Percentiles rank a stretch among this genome's conserved stretches.
phyloP scores from a whole-genome alignment of 2,888 invertebrate species.

The Harpalus rufipes region DNA sequence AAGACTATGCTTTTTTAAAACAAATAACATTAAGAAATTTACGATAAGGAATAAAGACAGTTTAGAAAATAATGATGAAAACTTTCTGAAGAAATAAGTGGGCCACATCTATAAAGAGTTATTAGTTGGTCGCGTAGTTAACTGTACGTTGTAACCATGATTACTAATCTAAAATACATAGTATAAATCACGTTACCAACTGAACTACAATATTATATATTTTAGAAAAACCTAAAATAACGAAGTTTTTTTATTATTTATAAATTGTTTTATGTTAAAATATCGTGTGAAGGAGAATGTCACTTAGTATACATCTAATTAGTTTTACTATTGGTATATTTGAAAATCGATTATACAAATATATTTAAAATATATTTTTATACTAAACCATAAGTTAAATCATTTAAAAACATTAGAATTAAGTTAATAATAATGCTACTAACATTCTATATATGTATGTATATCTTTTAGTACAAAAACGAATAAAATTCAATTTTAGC shows the following conservation, averaged over 20 bases:
- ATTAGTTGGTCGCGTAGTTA: not conserved
- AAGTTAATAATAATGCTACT: not conserved
- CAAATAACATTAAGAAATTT: conserved; percentile 28
- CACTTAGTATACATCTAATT: not conserved
- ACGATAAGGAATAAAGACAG: conserved; percentile 10
- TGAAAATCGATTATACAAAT: not conserved
- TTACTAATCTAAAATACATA: not conserved
- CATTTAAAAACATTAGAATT: not conserved
- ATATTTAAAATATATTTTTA: not conserved
- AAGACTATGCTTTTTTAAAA: conserved; percentile 22
- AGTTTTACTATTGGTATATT: not conserved
- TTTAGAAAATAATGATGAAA: not conserved
- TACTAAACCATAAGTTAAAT: not conserved
- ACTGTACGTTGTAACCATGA: not conserved
- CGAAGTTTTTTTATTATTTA: not conserved
- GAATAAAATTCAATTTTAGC: not conserved
- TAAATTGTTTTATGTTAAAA: not conserved
- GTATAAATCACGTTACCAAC: not conserved
- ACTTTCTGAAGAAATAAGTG: conserved; percentile 10
- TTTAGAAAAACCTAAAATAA: not conserved
- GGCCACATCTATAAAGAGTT: not conserved
- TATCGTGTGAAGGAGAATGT: not conserved
- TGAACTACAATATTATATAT: not conserved
- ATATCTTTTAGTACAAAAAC: not conserved
- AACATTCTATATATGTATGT: not conserved